A percentile compares a stretch with the other conserved stretches of the same genome.
Evolutionary conservation across 2,113 vertebrate species (phyloP).

Genomic region (Peromyscus polionotus): DNA sequence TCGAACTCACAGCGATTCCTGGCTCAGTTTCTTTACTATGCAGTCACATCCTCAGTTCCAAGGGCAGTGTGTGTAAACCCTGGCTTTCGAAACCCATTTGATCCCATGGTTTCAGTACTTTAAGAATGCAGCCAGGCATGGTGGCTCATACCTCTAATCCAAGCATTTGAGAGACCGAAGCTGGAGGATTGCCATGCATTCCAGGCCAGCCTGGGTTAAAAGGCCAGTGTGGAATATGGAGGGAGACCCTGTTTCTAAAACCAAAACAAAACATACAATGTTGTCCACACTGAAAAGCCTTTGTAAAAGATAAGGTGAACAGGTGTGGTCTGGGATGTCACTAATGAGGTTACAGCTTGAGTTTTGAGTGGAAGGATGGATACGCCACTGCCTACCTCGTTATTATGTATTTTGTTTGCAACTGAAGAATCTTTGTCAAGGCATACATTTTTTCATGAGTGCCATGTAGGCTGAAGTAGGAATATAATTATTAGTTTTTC

Average conservation of each 20-base stretch:
- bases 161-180: not conserved
- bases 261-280: not conserved
- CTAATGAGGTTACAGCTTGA: not conserved
- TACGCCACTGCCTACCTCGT: not conserved
- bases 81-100: not conserved
- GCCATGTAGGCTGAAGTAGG: not conserved
- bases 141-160: not conserved
- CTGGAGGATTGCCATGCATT: not conserved
- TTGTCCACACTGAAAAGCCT: not conserved
- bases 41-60: not conserved
- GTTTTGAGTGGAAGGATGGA: not conserved
- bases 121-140: not conserved
- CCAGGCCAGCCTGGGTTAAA: not conserved
- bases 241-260: not conserved
- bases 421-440: not conserved
- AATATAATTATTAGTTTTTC: not conserved
- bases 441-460: slow-evolving; percentile 38
- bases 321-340: not conserved
- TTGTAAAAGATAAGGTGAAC: not conserved
- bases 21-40: slow-evolving; percentile 34
- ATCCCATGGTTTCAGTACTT: not conserved
- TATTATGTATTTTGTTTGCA: not conserved
- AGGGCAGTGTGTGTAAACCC: not conserved
- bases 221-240: not conserved
- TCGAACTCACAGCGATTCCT: no score